Percentiles rank a stretch among this genome's conserved stretches.
phyloP scores from a whole-genome alignment of 2,797 vertebrate genomes.

The Myoxocephalus aenaeus region DNA sequence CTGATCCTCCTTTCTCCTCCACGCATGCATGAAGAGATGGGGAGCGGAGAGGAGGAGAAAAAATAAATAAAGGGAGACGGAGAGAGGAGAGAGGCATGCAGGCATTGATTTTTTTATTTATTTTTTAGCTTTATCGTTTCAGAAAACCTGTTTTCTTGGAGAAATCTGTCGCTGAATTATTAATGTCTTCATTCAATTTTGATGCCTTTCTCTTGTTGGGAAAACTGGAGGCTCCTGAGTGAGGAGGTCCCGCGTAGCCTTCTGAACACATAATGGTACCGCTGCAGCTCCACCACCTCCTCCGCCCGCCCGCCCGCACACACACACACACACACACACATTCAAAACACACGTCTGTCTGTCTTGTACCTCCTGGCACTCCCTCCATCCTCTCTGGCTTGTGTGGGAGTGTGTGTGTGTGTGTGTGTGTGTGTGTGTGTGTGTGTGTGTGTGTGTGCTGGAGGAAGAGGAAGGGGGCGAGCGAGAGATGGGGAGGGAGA shows the following conservation, averaged over 20 bases:
- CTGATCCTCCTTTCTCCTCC: slow-evolving; percentile 48
- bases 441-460: slow-evolving; percentile 62
- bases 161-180: slow-evolving; percentile 85
- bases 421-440: slow-evolving; percentile 68
- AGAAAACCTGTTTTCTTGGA: slow-evolving; percentile 82
- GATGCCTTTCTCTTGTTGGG: slow-evolving; percentile 79
- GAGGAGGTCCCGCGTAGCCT: slow-evolving; percentile 60
- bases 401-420: slow-evolving; percentile 63
- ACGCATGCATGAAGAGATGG: slow-evolving; percentile 50
- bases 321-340: not conserved
- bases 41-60: slow-evolving; percentile 17
- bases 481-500: slow-evolving; percentile 63
- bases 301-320: slow-evolving; percentile 38
- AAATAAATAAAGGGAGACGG: slow-evolving; percentile 15
- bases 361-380: slow-evolving; percentile 71
- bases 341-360: slow-evolving; percentile 44
- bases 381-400: slow-evolving; percentile 69
- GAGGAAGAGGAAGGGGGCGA: slow-evolving; percentile 66
- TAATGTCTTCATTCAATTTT: slow-evolving; percentile 87
- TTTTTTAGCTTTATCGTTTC: slow-evolving; percentile 75
- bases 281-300: slow-evolving; percentile 52
- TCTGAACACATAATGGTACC: slow-evolving; percentile 44
- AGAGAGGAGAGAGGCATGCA: slow-evolving; percentile 41
- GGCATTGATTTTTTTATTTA: slow-evolving; percentile 83
- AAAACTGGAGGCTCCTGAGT: slow-evolving; percentile 80